These are phyloP conservation scores for Brevimyrus niger DNA, from an alignment of 2,113 vertebrate genomes.

Conservation along the genomic window DNA sequence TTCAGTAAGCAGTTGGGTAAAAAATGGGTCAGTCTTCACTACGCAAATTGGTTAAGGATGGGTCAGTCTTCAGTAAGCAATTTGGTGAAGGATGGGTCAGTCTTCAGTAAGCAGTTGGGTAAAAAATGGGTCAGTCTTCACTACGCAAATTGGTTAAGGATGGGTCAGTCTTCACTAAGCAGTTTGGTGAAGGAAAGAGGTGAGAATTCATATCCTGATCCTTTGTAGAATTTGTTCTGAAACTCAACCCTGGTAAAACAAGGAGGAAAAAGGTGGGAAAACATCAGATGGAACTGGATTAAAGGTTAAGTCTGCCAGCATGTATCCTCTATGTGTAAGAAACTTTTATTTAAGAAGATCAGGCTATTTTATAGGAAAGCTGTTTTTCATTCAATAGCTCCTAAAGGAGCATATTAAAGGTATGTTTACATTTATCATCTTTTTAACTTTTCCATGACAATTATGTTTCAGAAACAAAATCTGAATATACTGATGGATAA, in stretches of 20 bases:
- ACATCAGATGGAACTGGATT: neutral
- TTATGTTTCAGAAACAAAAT: neutral
- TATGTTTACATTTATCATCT: neutral
- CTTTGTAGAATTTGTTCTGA: slow-evolving; percentile 39
- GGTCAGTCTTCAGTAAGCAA: no score
- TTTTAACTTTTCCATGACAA: neutral
- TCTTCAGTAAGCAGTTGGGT: slow-evolving; percentile 9
- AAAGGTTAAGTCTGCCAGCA: neutral
- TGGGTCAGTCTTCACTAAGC: neutral
- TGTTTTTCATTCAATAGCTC: neutral
- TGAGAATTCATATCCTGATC: slow-evolving; percentile 32
- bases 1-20: no score
- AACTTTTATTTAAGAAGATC: neutral
- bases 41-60: no score
- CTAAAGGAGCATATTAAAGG: neutral
- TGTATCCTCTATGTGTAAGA: neutral
- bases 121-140: slow-evolving; percentile 17
- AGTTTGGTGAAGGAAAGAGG: slow-evolving; percentile 32
- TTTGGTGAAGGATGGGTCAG: neutral
- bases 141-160: no score
- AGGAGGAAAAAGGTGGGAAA: neutral
- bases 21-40: no score
- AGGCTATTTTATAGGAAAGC: neutral
- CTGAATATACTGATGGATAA: neutral
- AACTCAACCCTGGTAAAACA: slow-evolving; percentile 32